Percentiles rank a stretch among this genome's conserved stretches.
phyloP scores from a whole-genome alignment of 2,797 vertebrate species.

The Eospalax fontanierii region DNA sequence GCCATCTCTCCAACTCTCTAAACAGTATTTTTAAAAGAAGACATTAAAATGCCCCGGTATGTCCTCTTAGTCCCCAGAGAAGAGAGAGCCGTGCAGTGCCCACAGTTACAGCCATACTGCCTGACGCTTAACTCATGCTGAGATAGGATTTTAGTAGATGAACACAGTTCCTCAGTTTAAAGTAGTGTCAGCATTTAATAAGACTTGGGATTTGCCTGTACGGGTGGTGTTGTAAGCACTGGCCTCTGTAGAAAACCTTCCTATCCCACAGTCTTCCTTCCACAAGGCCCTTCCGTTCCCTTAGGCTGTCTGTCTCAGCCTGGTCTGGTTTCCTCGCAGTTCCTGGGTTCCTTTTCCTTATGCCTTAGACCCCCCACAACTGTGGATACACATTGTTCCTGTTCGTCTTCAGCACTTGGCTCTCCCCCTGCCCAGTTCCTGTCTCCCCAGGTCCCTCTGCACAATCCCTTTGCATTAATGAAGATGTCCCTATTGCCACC shows the following conservation, averaged over 20 bases:
- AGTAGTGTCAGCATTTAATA: not conserved
- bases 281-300: too few species aligned
- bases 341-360: not conserved
- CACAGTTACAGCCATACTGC: fast-evolving
- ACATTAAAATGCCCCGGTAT: fast-evolving
- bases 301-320: not conserved
- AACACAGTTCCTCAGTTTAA: not conserved
- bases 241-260: fast-evolving
- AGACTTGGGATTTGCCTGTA: not conserved
- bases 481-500: too few species aligned
- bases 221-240: not conserved
- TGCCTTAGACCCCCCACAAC: not conserved
- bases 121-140: not conserved
- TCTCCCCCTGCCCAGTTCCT: not conserved
- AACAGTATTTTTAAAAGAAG: not conserved
- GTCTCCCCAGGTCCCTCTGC: too few species aligned
- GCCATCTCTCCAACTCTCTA: not conserved
- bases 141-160: not conserved
- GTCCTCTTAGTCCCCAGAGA: not conserved
- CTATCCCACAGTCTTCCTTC: not conserved
- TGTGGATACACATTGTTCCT: fast-evolving
- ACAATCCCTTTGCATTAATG: fast-evolving
- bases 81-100: not conserved
- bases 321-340: not conserved
- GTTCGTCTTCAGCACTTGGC: fast-evolving